Conservation (phyloP, 2,113 vertebrate genomes). For the Nothocercus nigrocapillus region DNA sequence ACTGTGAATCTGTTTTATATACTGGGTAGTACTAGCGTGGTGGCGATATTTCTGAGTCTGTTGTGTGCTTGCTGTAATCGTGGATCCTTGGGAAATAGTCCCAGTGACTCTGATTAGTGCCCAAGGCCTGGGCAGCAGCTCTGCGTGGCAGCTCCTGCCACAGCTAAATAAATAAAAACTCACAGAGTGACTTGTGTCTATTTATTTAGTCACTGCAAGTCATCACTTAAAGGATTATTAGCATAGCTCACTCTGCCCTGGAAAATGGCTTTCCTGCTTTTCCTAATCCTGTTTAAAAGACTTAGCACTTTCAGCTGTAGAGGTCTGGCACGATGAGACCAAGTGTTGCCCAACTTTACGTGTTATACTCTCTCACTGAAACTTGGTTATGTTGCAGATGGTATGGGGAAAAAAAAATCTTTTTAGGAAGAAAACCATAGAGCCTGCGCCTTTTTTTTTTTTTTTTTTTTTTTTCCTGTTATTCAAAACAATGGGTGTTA, state of each 20-base stretch:
- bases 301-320: background rate
- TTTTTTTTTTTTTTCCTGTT: background rate
- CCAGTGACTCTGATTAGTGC: fast-evolving
- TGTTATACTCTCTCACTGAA: background rate
- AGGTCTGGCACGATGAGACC: background rate
- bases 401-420: background rate
- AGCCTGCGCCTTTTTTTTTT: background rate
- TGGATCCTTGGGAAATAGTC: background rate
- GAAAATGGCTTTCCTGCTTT: background rate
- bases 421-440: background rate
- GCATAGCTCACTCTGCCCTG: background rate
- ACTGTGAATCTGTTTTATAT: background rate
- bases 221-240: background rate
- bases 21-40: background rate
- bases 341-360: background rate
- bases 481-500: background rate
- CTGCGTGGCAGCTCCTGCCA: fast-evolving
- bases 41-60: background rate
- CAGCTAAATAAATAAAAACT: background rate
- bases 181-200: background rate
- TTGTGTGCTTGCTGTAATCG: background rate
- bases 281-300: background rate
- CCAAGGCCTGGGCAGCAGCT: fast-evolving
- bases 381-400: background rate
- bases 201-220: background rate